Evolutionary conservation across 2,888 invertebrate species (phyloP).

Genomic region (Scrobipalpa costella): DNA sequence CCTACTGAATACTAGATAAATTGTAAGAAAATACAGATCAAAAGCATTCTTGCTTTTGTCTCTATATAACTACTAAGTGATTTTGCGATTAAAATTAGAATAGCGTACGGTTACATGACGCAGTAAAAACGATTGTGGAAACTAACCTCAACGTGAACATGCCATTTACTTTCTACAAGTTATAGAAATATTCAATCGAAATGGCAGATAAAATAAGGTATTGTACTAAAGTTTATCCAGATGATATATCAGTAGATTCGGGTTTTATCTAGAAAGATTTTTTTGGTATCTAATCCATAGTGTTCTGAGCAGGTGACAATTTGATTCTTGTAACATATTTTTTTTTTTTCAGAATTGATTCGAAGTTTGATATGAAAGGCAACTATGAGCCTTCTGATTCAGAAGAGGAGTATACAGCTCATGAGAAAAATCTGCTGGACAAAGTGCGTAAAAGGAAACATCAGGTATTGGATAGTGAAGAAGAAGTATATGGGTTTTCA

Average conservation of each 20-base stretch:
- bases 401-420: constrained; percentile 86
- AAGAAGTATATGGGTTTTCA: constrained; percentile 84
- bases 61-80: not conserved
- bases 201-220: constrained; percentile 74
- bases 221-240: constrained; percentile 19
- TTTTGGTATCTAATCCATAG: not conserved
- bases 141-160: constrained; percentile 32
- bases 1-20: not conserved
- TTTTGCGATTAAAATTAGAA: not conserved
- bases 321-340: constrained; percentile 16
- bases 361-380: constrained; percentile 69
- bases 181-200: constrained; percentile 23
- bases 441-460: constrained; percentile 80
- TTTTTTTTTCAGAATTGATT: constrained; percentile 60
- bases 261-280: not conserved
- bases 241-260: not conserved
- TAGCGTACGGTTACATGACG: not conserved
- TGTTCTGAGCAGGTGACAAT: constrained; percentile 15
- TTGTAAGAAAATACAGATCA: not conserved
- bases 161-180: constrained; percentile 27
- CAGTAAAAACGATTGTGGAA: constrained; percentile 17
- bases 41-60: not conserved
- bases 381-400: constrained; percentile 86
- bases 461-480: constrained; percentile 79
- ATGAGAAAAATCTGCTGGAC: constrained; percentile 82